Percentiles rank a stretch among this genome's conserved stretches.
These are phyloP conservation scores for Odontamblyopus rebecca DNA, from an alignment of 2,797 vertebrate species.

Conservation along the genomic window DNA sequence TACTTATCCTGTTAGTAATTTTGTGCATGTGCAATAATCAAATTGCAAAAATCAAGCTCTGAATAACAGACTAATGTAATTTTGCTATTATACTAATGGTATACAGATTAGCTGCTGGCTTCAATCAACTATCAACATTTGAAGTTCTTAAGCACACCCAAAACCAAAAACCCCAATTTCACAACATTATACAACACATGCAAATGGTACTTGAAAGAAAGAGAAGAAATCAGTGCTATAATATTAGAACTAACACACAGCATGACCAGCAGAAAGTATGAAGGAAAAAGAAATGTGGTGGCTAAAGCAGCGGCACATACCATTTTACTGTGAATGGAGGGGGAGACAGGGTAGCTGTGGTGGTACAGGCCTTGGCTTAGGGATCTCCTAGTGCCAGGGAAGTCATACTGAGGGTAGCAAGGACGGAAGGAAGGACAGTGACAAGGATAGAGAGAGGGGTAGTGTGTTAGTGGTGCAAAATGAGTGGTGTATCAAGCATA, in stretches of 20 bases:
- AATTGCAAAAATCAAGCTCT: too few relatives aligned
- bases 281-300: not conserved
- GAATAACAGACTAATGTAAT: too few relatives aligned
- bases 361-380: slow-evolving; percentile 85
- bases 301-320: slow-evolving; percentile 71
- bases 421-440: slow-evolving; percentile 14
- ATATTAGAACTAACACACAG: not conserved
- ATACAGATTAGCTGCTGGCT: not conserved
- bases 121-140: not conserved
- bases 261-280: not conserved
- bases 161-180: not conserved
- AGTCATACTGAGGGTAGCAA: slow-evolving; percentile 83
- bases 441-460: slow-evolving; percentile 5
- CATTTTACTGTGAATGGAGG: slow-evolving; percentile 91
- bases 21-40: too few relatives aligned
- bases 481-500: slow-evolving; percentile 15
- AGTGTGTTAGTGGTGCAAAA: slow-evolving; percentile 13
- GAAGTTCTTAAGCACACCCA: not conserved
- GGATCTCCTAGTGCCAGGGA: slow-evolving; percentile 88
- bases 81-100: too few relatives aligned
- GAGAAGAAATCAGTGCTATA: not conserved
- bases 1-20: too few relatives aligned
- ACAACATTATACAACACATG: not conserved
- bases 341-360: slow-evolving; percentile 90
- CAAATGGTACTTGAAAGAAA: not conserved